Percentiles rank a stretch among this genome's conserved stretches.
phyloP scores from a whole-genome alignment of 2,113 vertebrate genomes.

The Rousettus leschenaultii region DNA sequence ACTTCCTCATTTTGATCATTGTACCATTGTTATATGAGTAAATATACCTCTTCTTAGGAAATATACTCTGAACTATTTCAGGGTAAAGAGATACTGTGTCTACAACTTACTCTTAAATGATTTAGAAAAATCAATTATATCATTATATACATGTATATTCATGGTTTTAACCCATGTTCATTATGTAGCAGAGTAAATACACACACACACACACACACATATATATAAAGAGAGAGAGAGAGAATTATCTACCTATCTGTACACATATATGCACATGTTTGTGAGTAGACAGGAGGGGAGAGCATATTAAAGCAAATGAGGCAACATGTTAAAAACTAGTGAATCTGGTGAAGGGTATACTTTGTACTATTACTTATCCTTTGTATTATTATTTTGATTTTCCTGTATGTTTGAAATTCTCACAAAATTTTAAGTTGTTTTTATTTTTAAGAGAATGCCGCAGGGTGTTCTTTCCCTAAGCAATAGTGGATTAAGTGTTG shows the following conservation, averaged over 20 bases:
- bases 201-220: too few relatives aligned
- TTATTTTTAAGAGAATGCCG: neutral
- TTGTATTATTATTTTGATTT: neutral
- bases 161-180: neutral
- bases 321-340: neutral
- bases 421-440: neutral
- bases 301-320: neutral
- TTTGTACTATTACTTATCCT: neutral
- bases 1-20: neutral
- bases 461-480: neutral
- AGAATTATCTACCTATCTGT: neutral
- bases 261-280: neutral
- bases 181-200: neutral
- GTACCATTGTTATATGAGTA: neutral
- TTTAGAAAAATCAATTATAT: neutral
- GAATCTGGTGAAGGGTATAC: neutral
- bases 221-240: accelerated
- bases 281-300: accelerated
- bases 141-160: neutral
- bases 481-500: neutral
- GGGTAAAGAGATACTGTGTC: neutral
- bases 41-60: neutral
- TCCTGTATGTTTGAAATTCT: constrained; percentile 16
- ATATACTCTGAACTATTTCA: neutral
- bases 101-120: neutral